Percentiles rank a stretch among this genome's conserved stretches.
phyloP scores from a whole-genome alignment of 2,797 vertebrate species.

The Phataginus tricuspis region DNA sequence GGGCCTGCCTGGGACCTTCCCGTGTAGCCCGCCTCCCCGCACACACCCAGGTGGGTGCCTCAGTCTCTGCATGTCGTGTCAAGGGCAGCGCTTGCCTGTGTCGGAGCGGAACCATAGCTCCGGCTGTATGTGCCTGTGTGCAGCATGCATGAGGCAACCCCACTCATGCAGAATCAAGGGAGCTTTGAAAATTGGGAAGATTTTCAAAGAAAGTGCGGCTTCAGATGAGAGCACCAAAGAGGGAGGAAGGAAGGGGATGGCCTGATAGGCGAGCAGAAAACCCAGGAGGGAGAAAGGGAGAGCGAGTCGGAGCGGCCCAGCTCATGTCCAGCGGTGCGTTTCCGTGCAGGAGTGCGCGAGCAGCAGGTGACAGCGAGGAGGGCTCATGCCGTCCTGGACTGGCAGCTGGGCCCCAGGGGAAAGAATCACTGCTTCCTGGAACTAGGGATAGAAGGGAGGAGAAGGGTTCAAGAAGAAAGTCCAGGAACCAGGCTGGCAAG shows the following conservation, averaged over 20 bases:
- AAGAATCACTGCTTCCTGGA: slow-evolving; percentile 18
- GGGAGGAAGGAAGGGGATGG: not conserved
- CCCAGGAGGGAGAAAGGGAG: not conserved
- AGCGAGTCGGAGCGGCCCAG: rapidly evolving
- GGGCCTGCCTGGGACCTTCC: not conserved
- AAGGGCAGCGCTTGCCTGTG: not conserved
- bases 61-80: rapidly evolving
- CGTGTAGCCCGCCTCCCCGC: rapidly evolving
- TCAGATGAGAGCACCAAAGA: not conserved
- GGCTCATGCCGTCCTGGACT: not conserved
- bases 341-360: not conserved
- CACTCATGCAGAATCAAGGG: not conserved
- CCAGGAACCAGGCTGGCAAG: not conserved
- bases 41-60: no score
- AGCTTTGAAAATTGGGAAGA: not conserved
- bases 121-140: not conserved
- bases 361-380: not conserved
- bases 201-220: not conserved
- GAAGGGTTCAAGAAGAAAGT: not conserved
- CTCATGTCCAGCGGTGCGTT: not conserved
- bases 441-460: not conserved
- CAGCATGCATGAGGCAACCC: rapidly evolving
- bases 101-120: not conserved
- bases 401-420: not conserved
- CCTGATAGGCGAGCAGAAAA: not conserved